phyloP scores from a whole-genome alignment of 1,140 invertebrate genomes.

The Musca domestica region DNA sequence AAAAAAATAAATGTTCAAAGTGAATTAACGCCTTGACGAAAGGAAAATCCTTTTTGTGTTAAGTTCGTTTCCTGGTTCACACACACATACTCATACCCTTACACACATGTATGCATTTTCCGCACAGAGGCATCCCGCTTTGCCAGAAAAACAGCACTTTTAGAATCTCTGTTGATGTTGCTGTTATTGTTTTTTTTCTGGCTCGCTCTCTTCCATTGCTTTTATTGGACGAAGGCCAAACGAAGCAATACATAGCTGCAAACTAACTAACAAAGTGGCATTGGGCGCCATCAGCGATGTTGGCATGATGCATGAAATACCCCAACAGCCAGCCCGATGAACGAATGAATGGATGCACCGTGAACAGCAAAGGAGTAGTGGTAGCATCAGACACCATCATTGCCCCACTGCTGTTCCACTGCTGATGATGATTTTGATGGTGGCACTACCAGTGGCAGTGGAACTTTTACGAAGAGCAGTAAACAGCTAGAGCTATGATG shows the following conservation, averaged over 20 bases:
- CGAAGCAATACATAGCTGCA: background rate
- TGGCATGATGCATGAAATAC: too few relatives aligned
- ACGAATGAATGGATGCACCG: too few relatives aligned
- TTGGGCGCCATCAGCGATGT: background rate
- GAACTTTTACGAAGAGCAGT: background rate
- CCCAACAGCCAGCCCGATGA: too few relatives aligned
- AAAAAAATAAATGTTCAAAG: conserved; percentile 14
- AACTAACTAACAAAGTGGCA: background rate
- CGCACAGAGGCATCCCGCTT: background rate
- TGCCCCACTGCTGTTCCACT: too few relatives aligned
- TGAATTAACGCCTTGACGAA: conserved; percentile 20
- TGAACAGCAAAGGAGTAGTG: too few relatives aligned
- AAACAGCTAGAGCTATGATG: too few relatives aligned
- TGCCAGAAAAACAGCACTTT: background rate
- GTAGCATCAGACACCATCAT: too few relatives aligned
- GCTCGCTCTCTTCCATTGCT: background rate
- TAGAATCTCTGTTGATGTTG: background rate
- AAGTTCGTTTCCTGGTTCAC: background rate
- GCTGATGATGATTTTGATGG: too few relatives aligned
- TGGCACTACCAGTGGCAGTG: background rate
- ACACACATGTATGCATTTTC: background rate
- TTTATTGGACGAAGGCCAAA: conserved; percentile 15
- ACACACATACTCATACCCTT: background rate
- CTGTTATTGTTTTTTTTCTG: background rate
- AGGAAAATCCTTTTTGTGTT: conserved; percentile 15